Evolutionary conservation across 2,888 invertebrate species (phyloP), one percentile per base, ranked within the genome.

Genomic region (Coecobrya sp.): DNA sequence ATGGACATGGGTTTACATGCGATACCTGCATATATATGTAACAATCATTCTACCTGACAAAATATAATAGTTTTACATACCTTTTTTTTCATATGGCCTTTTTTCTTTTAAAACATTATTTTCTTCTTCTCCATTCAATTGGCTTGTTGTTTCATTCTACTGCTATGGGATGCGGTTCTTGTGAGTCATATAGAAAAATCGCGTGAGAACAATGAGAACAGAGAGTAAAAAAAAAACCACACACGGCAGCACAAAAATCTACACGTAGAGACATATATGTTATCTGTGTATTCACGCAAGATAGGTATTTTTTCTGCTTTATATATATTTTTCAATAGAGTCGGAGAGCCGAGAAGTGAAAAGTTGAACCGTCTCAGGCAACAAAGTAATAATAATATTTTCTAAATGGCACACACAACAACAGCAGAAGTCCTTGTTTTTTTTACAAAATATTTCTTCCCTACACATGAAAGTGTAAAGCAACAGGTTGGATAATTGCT

Each of bases 331-430:
- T 55, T 62, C 42, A 59, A 65, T 65, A n/a, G 45, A 84, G 65
- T 45, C 27, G 36, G 49, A 0, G 49, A 82, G 81, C 76, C 84
- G 84, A 89, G 68, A 70, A 81, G 89, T 89, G 81, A 89, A 92
- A 89, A 89, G 92, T 92, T 92, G 92, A 89, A 92, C 92, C 92
- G 92, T 92, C 92, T 92, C 89, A 89, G 92, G 92, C 92, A 70
- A 92, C 62, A 65, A 88, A 76, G 52, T 79, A 65, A 55, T 90
- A 85, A 90, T 82, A 55, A 55, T 55, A 81, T 52, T 81, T 81
- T 27, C n/a, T 81, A 30, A 52, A 81, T 81, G 81, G 81, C 55
- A 81, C 30, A n/a, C n/a, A n/a, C n/a, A n/a, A n/a, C n/a, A n/a
- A n/a, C n/a, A 36, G 27, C 16, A 30, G 19, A n/a, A 91, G n/a